Percentiles rank a stretch among this genome's conserved stretches.
phyloP scores from a whole-genome alignment of 2,888 invertebrate species.

The Mimumesa dahlbomi region DNA sequence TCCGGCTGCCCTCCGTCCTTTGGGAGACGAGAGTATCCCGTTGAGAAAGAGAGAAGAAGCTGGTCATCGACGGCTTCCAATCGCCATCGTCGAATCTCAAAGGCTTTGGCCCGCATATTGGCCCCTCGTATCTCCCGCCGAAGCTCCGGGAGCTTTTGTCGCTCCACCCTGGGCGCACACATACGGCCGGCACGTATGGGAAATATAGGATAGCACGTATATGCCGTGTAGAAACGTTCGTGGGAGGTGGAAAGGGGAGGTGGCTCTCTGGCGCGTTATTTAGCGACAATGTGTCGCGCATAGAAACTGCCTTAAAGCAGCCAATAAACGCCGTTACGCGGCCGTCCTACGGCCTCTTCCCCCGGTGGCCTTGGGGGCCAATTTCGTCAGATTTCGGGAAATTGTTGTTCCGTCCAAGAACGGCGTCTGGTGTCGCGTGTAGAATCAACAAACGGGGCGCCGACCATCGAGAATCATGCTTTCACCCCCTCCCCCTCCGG shows the following conservation, averaged over 20 bases:
- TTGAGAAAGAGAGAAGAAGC: conserved; percentile 8
- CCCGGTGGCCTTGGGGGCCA: conserved; percentile 70
- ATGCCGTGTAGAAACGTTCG: conserved; percentile 25
- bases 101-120: conserved; percentile 69
- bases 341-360: conserved; percentile 58
- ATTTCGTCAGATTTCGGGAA: conserved; percentile 81
- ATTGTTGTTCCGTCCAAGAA: conserved; percentile 78
- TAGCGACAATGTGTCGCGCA: conserved; percentile 81
- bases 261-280: conserved; percentile 73
- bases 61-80: conserved; percentile 54
- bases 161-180: conserved; percentile 26
- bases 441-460: conserved; percentile 74
- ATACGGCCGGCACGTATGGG: conserved; percentile 14
- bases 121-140: conserved; percentile 55
- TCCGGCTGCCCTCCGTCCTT: neutral
- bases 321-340: conserved; percentile 79
- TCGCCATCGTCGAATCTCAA: conserved; percentile 63
- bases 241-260: conserved; percentile 23
- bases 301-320: conserved; percentile 81
- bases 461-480: conserved; percentile 36
- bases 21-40: conserved; percentile 3
- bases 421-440: conserved; percentile 70
- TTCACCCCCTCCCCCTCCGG: neutral
- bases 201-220: conserved; percentile 32
- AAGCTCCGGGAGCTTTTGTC: conserved; percentile 56